A percentile compares a stretch with the other conserved stretches of the same genome.
These are phyloP conservation scores for Actinostola sp. DNA, from an alignment of 92 coral and sea anemone species.

Conservation along the genomic window DNA sequence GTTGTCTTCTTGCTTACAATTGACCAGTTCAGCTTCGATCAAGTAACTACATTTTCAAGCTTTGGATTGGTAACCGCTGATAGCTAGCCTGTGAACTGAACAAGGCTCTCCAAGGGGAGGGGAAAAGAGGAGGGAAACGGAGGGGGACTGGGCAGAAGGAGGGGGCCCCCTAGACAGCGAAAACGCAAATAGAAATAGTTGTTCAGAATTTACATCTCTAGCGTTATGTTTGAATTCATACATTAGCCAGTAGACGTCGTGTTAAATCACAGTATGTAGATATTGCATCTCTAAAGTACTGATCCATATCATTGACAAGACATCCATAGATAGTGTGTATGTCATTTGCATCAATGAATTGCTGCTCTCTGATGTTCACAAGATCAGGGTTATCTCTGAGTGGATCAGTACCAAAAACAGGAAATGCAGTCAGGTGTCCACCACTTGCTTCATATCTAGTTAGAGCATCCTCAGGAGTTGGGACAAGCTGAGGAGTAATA, in stretches of 20 bases:
- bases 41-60: no score
- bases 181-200: not conserved
- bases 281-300: constrained; percentile 18
- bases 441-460: constrained; percentile 17
- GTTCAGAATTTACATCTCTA: not conserved
- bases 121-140: no score
- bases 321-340: constrained; percentile 9
- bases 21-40: no score
- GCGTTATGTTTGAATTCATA: no score
- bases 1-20: no score
- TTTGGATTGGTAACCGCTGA: no score
- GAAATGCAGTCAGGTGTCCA: constrained; percentile 22
- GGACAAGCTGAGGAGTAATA: constrained; percentile 15
- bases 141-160: no score
- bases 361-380: constrained; percentile 13
- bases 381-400: constrained; percentile 18
- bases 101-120: no score
- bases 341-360: constrained; percentile 12
- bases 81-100: no score
- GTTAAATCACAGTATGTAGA: constrained; percentile 18
- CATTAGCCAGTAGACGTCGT: constrained; percentile 7
- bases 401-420: constrained; percentile 35
- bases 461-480: constrained; percentile 17
- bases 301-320: constrained; percentile 28
- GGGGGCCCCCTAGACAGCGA: no score